Evolutionary conservation across 2,797 vertebrate species (phyloP), one percentile per base, ranked within the genome.

Genomic region (Acanthurus lineatus): DNA sequence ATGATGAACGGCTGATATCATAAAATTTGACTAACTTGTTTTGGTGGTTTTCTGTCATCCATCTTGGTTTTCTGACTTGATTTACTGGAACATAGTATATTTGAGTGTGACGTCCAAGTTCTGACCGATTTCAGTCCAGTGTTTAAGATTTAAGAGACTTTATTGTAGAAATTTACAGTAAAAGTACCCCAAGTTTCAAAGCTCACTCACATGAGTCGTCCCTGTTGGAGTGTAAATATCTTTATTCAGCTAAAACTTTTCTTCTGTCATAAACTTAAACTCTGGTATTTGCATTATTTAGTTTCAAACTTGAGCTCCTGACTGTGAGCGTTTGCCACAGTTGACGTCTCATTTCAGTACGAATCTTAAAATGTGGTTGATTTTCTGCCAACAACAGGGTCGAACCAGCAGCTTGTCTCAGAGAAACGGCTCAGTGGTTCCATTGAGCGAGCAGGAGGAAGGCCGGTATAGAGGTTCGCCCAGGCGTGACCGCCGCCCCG

Each of bases 401-500:
- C 5, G 20, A 73, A 44, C 28, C 6, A 17, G 20, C 58, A 40
- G 76, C 73, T 68, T 2, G 5, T 45, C 17, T 10, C 4, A n/a
- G 1, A 44, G 81, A n/a, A 28, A 52, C 20, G 60, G 28, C 62
- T 53, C 68, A 54, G 45, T 3, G 56, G 17, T 35, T 22, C 59
- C 45, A 6, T 25, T 48, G 76, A 80, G 48, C 22, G 63, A 35
- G 57, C 49, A 14, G 58, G 49, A 63, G 67, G 51, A 68, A 40
- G 35, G 48, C 25, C 48, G 4, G n/a, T 15, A 16, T 1, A 17
- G 60, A 70, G n/a, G 58, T 35, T 0, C 48, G 68, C 61, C 47
- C 32, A 59, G 68, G 75, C 77, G 38, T 79, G 79, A 77, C 69
- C 6, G 6, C 45, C 0, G 9, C 40, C 66, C 51, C 11, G 3